Percentiles rank a stretch among this genome's conserved stretches.
Evolutionary conservation across 2,113 vertebrate genomes (phyloP).

Genomic region (Morone chrysops): DNA sequence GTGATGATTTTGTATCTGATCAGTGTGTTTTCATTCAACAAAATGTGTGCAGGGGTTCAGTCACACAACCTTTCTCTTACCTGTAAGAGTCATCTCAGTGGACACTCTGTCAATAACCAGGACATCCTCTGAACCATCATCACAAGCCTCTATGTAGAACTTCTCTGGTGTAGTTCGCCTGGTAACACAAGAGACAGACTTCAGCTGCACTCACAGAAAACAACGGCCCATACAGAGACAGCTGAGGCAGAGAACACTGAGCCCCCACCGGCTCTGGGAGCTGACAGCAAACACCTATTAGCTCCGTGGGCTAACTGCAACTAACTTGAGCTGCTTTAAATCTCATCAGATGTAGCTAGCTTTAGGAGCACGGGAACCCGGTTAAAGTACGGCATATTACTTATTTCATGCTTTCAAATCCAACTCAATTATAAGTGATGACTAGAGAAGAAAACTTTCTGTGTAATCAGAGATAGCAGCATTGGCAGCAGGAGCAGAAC

Average conservation of each 20-base stretch:
- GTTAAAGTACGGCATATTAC: not conserved
- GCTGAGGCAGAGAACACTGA: not conserved
- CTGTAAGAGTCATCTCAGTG: constrained; percentile 92
- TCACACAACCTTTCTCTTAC: constrained; percentile 70
- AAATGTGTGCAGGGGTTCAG: not conserved
- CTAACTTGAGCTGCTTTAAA: not conserved
- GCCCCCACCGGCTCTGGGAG: not conserved
- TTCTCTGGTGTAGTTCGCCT: constrained; percentile 94
- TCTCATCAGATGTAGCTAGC: too few species aligned
- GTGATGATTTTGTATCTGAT: not conserved
- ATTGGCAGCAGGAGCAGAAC: not conserved
- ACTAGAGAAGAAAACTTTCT: not conserved
- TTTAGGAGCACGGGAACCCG: too few species aligned
- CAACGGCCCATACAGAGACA: not conserved
- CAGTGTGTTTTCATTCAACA: not conserved
- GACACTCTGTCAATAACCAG: constrained; percentile 95
- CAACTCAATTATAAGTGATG: fast-evolving
- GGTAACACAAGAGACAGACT: not conserved
- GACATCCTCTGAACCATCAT: constrained; percentile 90
- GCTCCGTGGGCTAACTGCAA: not conserved
- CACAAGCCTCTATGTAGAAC: constrained; percentile 94
- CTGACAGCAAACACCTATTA: too few species aligned
- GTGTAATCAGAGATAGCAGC: not conserved
- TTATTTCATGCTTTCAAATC: too few species aligned
- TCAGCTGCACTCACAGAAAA: too few species aligned